phyloP scores from a whole-genome alignment of 2,113 vertebrate genomes.

The Copsychus sechellarum region DNA sequence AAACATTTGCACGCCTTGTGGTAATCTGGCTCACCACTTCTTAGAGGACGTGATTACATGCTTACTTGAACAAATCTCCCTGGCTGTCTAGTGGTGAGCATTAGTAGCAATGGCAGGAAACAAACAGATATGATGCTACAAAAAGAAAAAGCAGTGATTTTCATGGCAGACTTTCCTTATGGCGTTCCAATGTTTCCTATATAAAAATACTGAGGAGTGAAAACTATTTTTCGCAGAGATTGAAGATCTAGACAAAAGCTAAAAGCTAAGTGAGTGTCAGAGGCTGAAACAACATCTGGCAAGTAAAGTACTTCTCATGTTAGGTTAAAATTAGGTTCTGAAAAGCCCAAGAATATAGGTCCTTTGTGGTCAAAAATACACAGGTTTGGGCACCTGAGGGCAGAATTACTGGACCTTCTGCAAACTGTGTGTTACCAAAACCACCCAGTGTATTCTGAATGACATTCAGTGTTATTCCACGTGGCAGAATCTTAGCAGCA shows the following conservation, averaged over 20 bases:
- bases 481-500: not conserved
- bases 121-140: not conserved
- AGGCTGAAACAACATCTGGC: not conserved
- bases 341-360: not conserved
- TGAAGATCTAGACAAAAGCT: not conserved
- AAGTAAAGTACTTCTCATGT: not conserved
- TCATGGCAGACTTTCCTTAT: not conserved
- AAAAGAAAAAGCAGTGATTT: not conserved
- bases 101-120: not conserved
- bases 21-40: slow-evolving; percentile 56
- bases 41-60: slow-evolving; percentile 39
- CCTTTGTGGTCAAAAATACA: not conserved
- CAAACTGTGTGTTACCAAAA: not conserved
- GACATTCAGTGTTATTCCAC: not conserved
- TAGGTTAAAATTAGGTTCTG: not conserved
- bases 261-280: not conserved
- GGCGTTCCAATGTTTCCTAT: not conserved
- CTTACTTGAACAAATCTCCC: slow-evolving; percentile 59
- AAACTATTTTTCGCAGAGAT: not conserved
- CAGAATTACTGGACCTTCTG: not conserved
- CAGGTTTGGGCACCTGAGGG: not conserved
- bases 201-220: not conserved
- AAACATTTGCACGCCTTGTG: slow-evolving; percentile 26
- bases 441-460: not conserved
- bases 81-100: slow-evolving; percentile 31